A percentile compares a stretch with the other conserved stretches of the same genome.
Evolutionary conservation across 2,888 invertebrate species (phyloP).

Genomic region (Andrena haemorrhoa): DNA sequence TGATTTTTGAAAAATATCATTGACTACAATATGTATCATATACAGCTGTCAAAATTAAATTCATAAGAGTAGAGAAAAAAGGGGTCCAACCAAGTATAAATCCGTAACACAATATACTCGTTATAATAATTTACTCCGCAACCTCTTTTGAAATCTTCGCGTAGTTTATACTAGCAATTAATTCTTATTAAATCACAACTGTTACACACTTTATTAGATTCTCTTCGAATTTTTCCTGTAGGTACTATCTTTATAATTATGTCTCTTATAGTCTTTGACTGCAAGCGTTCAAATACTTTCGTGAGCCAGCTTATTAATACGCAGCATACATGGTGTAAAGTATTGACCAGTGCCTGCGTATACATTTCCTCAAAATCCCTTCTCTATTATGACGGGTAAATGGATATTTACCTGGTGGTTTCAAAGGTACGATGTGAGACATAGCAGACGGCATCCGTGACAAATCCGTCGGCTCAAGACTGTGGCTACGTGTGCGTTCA

Average conservation of each 20-base stretch:
- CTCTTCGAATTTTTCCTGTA: background rate
- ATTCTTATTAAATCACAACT: too few species aligned
- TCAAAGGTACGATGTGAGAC: conserved; percentile 83
- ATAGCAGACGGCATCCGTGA: conserved; percentile 81
- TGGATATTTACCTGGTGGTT: conserved; percentile 83
- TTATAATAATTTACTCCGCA: background rate
- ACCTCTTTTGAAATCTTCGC: background rate
- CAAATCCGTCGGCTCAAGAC: conserved; percentile 85
- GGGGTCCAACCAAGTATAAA: too few species aligned
- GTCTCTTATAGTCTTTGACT: background rate
- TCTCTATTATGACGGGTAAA: background rate
- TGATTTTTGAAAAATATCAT: background rate
- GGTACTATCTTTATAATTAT: background rate
- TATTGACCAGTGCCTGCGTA: conserved; percentile 10
- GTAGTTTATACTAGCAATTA: too few species aligned
- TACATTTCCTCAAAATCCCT: background rate
- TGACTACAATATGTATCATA: background rate
- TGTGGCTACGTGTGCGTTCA: conserved; percentile 89
- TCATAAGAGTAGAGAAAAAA: background rate
- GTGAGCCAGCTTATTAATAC: background rate
- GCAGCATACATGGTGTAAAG: background rate
- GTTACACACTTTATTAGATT: too few species aligned
- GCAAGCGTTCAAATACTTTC: background rate
- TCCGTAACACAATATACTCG: too few species aligned
- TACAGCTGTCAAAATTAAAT: background rate